Evolutionary conservation across 2,888 invertebrate species (phyloP).

Genomic region (Unio pictorum): DNA sequence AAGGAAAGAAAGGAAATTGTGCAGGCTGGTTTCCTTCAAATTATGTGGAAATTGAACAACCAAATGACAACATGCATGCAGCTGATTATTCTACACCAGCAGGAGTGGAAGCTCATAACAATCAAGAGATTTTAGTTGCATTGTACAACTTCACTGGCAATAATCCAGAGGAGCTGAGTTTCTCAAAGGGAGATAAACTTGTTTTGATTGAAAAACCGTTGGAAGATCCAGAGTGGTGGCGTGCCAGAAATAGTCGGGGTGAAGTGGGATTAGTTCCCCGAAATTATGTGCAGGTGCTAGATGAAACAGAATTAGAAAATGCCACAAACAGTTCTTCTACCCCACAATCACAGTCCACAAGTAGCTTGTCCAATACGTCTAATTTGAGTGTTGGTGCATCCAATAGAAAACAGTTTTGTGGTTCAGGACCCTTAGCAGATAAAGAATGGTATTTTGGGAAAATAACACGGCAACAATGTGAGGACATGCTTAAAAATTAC

Average conservation of each 20-base stretch:
- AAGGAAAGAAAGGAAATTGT: conserved; percentile 78
- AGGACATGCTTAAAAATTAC: conserved; percentile 92
- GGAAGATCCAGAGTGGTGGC: conserved; percentile 99
- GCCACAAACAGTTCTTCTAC: conserved; percentile 59
- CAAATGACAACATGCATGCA: conserved; percentile 34
- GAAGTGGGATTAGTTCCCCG: conserved; percentile 93
- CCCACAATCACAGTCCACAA: conserved; percentile 68
- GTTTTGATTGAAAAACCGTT: conserved; percentile 97
- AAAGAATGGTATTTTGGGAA: conserved; percentile 96
- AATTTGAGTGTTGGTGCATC: conserved; percentile 48
- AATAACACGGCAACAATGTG: conserved; percentile 96
- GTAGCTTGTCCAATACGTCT: conserved; percentile 64
- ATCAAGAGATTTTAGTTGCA: conserved; percentile 89
- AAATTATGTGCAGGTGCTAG: conserved; percentile 73
- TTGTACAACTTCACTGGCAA: conserved; percentile 86
- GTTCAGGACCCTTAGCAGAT: conserved; percentile 65
- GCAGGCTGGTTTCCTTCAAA: conserved; percentile 98
- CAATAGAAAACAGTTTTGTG: conserved; percentile 60
- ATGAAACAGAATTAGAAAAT: conserved; percentile 53
- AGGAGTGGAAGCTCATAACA: conserved; percentile 18
- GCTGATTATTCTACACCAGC: conserved; percentile 60
- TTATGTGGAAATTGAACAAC: conserved; percentile 79
- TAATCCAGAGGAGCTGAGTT: conserved; percentile 89
- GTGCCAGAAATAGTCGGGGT: conserved; percentile 93
- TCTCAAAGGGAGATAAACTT: conserved; percentile 95